A percentile compares a stretch with the other conserved stretches of the same genome.
phyloP scores from a whole-genome alignment of 2,113 vertebrate genomes.

The Eublepharis macularius region DNA sequence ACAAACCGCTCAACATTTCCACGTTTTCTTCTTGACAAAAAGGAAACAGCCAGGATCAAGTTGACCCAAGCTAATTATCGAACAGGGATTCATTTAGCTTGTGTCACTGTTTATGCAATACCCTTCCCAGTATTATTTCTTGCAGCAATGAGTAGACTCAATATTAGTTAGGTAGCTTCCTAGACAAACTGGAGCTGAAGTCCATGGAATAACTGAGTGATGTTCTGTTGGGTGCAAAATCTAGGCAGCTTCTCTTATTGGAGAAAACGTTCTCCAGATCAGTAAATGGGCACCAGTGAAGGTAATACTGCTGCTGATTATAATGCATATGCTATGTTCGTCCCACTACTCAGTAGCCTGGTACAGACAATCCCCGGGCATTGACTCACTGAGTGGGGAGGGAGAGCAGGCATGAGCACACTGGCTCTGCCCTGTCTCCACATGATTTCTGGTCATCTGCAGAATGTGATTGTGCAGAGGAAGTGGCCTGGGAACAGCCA shows the following conservation, averaged over 20 bases:
- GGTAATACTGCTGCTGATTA: slow-evolving; percentile 51
- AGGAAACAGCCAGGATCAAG: background rate
- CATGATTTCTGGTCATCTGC: too few species aligned
- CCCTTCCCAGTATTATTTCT: background rate
- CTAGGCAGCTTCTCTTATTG: slow-evolving; percentile 21
- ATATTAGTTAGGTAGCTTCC: background rate
- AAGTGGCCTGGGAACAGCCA: background rate
- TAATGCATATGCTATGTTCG: slow-evolving; percentile 3
- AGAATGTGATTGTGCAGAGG: too few species aligned
- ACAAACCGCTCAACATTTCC: background rate
- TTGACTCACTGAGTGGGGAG: background rate
- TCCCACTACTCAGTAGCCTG: background rate
- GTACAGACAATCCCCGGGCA: background rate
- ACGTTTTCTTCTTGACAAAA: background rate
- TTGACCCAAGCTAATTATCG: too few species aligned
- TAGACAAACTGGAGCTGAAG: background rate
- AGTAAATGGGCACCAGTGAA: slow-evolving; percentile 60
- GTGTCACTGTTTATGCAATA: background rate
- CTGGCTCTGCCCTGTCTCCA: too few species aligned
- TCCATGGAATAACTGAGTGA: background rate
- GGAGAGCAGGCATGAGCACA: too few species aligned
- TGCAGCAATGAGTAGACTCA: background rate
- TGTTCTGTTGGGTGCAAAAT: background rate
- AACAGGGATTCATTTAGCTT: too few species aligned
- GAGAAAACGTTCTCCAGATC: slow-evolving; percentile 64